A percentile compares a stretch with the other conserved stretches of the same genome.
Evolutionary conservation across 2,888 invertebrate species (phyloP).

Genomic region (Brachyopa scutellaris): DNA sequence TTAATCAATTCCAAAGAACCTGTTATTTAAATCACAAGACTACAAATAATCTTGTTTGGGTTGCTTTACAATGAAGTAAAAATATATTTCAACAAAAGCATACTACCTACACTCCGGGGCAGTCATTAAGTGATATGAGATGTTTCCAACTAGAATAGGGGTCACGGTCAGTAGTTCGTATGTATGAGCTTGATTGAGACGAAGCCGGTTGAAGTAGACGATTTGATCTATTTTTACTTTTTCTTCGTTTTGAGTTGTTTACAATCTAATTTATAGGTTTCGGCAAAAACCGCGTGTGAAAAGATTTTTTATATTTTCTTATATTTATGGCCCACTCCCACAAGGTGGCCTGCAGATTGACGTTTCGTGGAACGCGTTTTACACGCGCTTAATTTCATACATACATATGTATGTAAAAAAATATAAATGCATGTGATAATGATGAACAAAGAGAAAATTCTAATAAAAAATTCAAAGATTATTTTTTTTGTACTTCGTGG

Average conservation of each 20-base stretch:
- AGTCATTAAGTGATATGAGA: background rate
- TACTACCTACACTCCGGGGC: too few species aligned
- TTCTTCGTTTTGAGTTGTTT: background rate
- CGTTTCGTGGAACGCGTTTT: background rate
- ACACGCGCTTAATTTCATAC: too few species aligned
- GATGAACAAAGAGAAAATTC: slow-evolving; percentile 16
- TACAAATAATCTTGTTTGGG: background rate
- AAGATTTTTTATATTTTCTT: too few species aligned
- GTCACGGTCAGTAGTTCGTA: slow-evolving; percentile 46
- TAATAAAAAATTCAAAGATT: background rate
- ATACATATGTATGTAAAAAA: too few species aligned
- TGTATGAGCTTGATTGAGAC: background rate
- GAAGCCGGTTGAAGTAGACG: background rate
- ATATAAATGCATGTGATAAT: slow-evolving; percentile 8
- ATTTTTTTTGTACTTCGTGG: slow-evolving; percentile 3
- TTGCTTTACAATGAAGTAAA: background rate
- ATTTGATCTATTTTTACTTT: slow-evolving; percentile 30
- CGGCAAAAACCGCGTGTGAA: too few species aligned
- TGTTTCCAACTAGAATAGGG: background rate
- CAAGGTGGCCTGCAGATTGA: background rate
- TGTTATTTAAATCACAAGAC: slow-evolving; percentile 5
- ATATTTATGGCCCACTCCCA: background rate
- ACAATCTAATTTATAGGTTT: too few species aligned
- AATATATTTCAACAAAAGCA: too few species aligned
- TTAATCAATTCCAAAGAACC: slow-evolving; percentile 1